Base-by-base conservation (phyloP, 1,140 invertebrate species). In the Macrocentrus cingulum region DNA sequence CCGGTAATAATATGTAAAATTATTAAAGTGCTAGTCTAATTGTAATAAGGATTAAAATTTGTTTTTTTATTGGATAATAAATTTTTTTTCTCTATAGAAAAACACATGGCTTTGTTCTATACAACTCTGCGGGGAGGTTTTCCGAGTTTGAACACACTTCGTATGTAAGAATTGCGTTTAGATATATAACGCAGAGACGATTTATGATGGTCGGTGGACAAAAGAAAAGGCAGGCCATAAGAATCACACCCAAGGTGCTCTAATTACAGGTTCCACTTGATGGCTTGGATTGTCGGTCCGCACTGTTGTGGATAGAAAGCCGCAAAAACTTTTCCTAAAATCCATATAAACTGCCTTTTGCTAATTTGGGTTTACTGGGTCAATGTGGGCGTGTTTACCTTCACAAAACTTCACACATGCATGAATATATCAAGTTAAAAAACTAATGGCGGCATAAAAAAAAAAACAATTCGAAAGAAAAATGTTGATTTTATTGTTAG, bases 201-300 rank as follows among this genome's bases (percentile, higher is more conserved):
- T 74, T 73, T 73, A 76, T 74, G 69, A 37, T 37, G 16, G 48
- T 32, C 49, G 53, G 60, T 49, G 56, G n/a, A n/a, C n/a, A 25
- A 58, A 37, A 59, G 18, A 34, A 45, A 51, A 48, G 53, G 32
- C 58, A 60, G 64, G 49, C 61, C 67, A 70, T 60, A 64, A 65
- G 67, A 75, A 71, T 76, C 70, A 75, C 72, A 74, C 72, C 66
- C 63, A 49, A 75, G 65, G 72, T 75, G 72, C 63, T 69, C 72
- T 76, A 76, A 76, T 76, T 76, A 76, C 63, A 70, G 72, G 69
- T 62, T 62, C 59, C 59, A 57, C 60, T 60, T 37, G 16, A 37
- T n/a, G n/a, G n/a, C n/a, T n/a, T n/a, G n/a, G n/a, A n/a, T n/a
- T n/a, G 25, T 29, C 25, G 25, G 25, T n/a, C n/a, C n/a, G n/a